phyloP scores from a whole-genome alignment of 2,888 invertebrate species.

The Bombylius major region DNA sequence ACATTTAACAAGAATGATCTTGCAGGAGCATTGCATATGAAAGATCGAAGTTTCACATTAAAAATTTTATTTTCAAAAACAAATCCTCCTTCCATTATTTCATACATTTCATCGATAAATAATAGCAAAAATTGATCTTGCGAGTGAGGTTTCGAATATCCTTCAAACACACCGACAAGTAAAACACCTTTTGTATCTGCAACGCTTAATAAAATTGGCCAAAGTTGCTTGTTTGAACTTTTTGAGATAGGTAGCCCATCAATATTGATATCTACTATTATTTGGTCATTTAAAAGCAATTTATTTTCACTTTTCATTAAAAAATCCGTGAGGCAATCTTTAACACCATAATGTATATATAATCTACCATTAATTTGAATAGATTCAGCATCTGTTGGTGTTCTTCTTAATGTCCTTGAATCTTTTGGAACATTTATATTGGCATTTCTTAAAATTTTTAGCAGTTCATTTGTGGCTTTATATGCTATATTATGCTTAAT shows the following conservation, averaged over 20 bases:
- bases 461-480: neutral
- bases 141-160: neutral
- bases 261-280: neutral
- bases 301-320: neutral
- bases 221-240: neutral
- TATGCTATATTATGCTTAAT: neutral
- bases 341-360: neutral
- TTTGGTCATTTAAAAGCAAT: neutral
- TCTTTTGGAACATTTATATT: neutral
- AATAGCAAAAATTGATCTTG: neutral
- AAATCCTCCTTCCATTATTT: neutral
- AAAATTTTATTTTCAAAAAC: neutral
- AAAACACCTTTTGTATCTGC: neutral
- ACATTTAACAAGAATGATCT: neutral
- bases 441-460: neutral
- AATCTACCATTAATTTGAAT: neutral
- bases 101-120: neutral
- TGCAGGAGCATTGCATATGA: neutral
- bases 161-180: neutral
- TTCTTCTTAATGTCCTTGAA: neutral
- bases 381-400: neutral
- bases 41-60: neutral
- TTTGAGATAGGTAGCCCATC: constrained; percentile 1
- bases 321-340: neutral
- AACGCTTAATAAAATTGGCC: constrained; percentile 1